These are phyloP conservation scores for Scatophagus argus DNA, from an alignment of 2,113 vertebrate species.

Conservation along the genomic window DNA sequence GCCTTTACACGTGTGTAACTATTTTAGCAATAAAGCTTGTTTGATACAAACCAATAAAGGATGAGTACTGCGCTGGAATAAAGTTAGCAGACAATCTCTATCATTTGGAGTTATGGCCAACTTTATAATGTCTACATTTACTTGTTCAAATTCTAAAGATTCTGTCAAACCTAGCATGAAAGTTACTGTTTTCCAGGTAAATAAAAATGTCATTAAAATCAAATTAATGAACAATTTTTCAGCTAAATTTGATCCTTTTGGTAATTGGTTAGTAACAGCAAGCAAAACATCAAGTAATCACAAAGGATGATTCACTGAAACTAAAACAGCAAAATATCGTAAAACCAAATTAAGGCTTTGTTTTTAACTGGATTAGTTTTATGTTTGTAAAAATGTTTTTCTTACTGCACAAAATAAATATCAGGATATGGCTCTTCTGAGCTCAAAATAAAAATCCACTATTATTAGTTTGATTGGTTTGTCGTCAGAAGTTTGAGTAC, in stretches of 20 bases:
- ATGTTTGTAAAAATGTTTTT: not conserved
- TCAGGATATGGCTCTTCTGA: too few species aligned
- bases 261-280: not conserved
- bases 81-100: not conserved
- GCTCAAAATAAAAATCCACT: not conserved
- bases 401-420: not conserved
- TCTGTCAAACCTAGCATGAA: not conserved
- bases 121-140: not conserved
- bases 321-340: not conserved
- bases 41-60: not conserved
- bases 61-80: not conserved
- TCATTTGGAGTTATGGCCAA: not conserved
- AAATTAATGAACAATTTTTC: not conserved
- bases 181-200: too few species aligned
- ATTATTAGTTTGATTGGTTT: not conserved
- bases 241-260: not conserved
- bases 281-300: not conserved
- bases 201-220: not conserved
- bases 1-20: not conserved
- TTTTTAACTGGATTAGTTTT: not conserved
- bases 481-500: not conserved
- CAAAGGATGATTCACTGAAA: conserved; percentile 1
- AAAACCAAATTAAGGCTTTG: not conserved
- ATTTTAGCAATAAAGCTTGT: too few species aligned
- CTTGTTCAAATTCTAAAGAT: not conserved